These are phyloP conservation scores for Seriola quinqueradiata DNA, from an alignment of 2,113 vertebrate genomes.

Conservation along the genomic window DNA sequence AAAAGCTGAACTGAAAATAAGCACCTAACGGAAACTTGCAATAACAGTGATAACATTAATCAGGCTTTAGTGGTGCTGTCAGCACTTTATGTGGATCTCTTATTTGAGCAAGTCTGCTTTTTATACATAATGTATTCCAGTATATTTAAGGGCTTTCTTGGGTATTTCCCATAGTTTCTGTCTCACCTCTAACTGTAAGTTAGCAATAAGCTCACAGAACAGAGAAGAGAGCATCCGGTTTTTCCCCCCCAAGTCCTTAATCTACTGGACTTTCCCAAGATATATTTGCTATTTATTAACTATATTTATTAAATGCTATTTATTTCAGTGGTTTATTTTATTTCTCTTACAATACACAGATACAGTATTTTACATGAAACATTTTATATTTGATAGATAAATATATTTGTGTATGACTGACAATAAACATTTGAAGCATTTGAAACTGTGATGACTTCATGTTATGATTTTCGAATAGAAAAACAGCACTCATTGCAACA, in stretches of 20 bases:
- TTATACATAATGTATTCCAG: slow-evolving; percentile 11
- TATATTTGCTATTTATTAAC: slow-evolving; percentile 76
- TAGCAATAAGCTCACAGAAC: slow-evolving; percentile 26
- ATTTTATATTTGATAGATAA: slow-evolving; percentile 60
- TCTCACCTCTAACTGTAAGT: slow-evolving; percentile 56
- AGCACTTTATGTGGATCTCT: background rate
- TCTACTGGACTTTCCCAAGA: slow-evolving; percentile 77
- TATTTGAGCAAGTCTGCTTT: background rate
- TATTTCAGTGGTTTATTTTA: slow-evolving; percentile 72
- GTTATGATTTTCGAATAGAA: slow-evolving; percentile 42
- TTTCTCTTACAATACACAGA: slow-evolving; percentile 58
- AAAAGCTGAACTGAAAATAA: slow-evolving; percentile 14
- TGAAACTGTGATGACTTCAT: slow-evolving; percentile 57
- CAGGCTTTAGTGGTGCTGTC: background rate
- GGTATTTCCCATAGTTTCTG: slow-evolving; percentile 80
- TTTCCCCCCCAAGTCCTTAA: slow-evolving; percentile 31
- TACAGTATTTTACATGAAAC: slow-evolving; percentile 56
- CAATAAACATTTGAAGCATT: slow-evolving; percentile 75
- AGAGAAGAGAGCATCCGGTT: slow-evolving; percentile 64
- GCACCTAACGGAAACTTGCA: background rate
- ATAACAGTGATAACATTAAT: slow-evolving; percentile 12
- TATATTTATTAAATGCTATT: slow-evolving; percentile 80
- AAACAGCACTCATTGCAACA: slow-evolving; percentile 37
- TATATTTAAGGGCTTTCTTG: slow-evolving; percentile 44
- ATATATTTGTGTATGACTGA: slow-evolving; percentile 50